These are phyloP conservation scores for Dasyornis broadbenti DNA, from an alignment of 2,113 vertebrate genomes.

Conservation along the genomic window DNA sequence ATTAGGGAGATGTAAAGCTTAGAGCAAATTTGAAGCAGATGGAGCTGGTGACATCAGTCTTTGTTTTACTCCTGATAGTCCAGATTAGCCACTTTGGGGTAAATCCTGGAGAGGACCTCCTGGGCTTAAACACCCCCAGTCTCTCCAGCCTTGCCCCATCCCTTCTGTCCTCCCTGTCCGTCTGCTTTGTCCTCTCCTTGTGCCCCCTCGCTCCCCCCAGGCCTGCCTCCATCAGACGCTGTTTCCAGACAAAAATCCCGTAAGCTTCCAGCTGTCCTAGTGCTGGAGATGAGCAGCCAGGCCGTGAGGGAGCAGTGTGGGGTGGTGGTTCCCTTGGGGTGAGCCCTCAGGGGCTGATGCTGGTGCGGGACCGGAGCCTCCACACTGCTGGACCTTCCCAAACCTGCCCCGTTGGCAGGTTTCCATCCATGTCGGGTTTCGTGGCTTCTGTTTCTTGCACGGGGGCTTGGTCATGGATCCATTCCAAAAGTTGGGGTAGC, in stretches of 20 bases:
- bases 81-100: background rate
- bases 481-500: background rate
- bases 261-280: background rate
- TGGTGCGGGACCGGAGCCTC: background rate
- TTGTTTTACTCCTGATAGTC: conserved; percentile 3
- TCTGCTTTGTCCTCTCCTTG: background rate
- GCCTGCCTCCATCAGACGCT: background rate
- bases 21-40: conserved; percentile 25
- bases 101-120: background rate
- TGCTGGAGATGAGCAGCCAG: background rate
- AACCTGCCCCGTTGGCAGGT: fast-evolving
- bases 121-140: background rate
- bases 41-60: background rate
- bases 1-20: background rate
- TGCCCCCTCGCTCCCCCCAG: background rate
- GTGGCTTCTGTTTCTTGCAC: background rate
- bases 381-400: background rate
- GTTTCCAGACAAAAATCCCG: background rate
- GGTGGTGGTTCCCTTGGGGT: background rate
- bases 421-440: fast-evolving
- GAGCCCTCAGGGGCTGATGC: background rate
- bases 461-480: background rate
- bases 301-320: background rate
- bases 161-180: background rate
- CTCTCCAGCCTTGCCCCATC: background rate